phyloP scores from a whole-genome alignment of 2,888 invertebrate species.

The Leucophora obtusa region DNA sequence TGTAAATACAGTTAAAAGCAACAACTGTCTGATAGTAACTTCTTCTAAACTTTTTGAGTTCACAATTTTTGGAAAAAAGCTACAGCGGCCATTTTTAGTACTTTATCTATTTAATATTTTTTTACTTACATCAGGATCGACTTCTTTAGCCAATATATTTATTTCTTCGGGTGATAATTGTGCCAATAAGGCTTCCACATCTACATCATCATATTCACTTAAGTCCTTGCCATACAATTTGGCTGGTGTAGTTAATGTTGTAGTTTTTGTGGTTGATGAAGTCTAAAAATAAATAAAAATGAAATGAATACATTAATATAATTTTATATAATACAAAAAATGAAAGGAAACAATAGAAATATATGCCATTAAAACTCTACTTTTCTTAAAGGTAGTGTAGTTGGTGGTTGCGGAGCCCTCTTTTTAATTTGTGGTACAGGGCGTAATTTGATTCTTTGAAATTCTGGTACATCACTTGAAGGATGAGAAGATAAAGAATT shows the following conservation, averaged over 20 bases:
- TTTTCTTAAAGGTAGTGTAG: conserved; percentile 47
- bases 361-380: conserved; percentile 13
- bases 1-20: no score
- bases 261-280: conserved; percentile 92
- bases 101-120: no score
- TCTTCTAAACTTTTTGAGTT: no score
- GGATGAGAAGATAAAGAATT: conserved; percentile 15
- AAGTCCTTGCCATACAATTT: conserved; percentile 94
- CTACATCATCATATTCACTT: conserved; percentile 94
- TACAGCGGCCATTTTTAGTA: no score
- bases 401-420: conserved; percentile 73
- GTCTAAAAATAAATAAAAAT: conserved; percentile 82
- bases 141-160: conserved; percentile 97
- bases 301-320: conserved; percentile 20
- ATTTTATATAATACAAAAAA: neutral
- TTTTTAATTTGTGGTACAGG: conserved; percentile 73
- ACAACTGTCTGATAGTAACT: no score
- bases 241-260: conserved; percentile 93
- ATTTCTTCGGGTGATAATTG: conserved; percentile 97
- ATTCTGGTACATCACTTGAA: conserved; percentile 69
- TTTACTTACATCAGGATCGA: conserved; percentile 97
- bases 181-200: conserved; percentile 95
- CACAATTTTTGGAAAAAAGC: no score
- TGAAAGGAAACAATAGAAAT: neutral
- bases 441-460: conserved; percentile 73